Evolutionary conservation across 2,113 vertebrate genomes (phyloP).

Genomic region (Deroptyus accipitrinus): DNA sequence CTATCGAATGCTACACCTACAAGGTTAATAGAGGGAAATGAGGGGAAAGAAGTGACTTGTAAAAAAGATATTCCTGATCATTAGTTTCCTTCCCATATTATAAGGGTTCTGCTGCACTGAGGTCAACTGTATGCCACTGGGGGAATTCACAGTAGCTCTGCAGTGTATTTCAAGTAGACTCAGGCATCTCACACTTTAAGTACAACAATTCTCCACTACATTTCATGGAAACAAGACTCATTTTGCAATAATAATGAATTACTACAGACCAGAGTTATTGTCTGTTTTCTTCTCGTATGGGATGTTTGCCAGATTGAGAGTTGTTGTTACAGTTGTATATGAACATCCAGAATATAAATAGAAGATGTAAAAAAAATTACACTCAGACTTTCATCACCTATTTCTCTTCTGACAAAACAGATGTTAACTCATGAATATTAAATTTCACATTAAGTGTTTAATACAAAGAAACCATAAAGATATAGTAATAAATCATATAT

Average conservation of each 20-base stretch:
- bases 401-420: not conserved
- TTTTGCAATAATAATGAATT: not conserved
- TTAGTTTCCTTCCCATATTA: not conserved
- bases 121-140: accelerated
- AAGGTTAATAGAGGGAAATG: not conserved
- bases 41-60: not conserved
- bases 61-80: not conserved
- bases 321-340: not conserved
- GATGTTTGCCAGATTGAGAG: not conserved
- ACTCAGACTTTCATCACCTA: not conserved
- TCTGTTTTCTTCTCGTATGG: not conserved
- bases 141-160: not conserved
- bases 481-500: not conserved
- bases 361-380: not conserved
- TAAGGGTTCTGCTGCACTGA: not conserved
- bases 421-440: not conserved
- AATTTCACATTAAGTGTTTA: not conserved
- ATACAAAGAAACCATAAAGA: not conserved
- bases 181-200: not conserved
- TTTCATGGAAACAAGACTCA: not conserved
- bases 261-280: not conserved
- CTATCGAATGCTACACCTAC: not conserved
- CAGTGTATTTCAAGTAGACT: not conserved
- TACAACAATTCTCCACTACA: not conserved
- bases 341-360: not conserved